Base-by-base conservation (phyloP, 1,140 invertebrate genomes). In the Kradibia gibbosae region DNA sequence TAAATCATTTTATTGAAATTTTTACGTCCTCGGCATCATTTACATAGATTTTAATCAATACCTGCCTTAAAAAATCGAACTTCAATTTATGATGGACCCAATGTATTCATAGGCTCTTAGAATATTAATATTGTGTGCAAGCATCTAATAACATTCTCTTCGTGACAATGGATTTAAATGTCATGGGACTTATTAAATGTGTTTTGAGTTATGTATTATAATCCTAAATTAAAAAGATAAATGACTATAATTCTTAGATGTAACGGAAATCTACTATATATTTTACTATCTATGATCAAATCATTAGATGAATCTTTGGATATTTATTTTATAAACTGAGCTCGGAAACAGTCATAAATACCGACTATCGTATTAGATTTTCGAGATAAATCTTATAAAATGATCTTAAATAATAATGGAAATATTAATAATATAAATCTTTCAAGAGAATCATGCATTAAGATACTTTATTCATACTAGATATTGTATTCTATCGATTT, bases 201-300 rank as follows among this genome's bases (percentile, higher is more conserved):
- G 50, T 11, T 53, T 17, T 17, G 50, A 20, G 50, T 4, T 20
- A 3, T 11, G 50, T 5, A 7, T 48, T 17, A 48, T 48, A 48
- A 17, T 7, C 45, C 45, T 7, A 10, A 48, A 48, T 17, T 5
- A 60, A 60, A 10, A 60, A 60, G 57, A 60, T 60, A 60, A 8
- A 11, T 25, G 17, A 25, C 3, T 57, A 57, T 57, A 57, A 57
- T 62, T 62, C 60, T 34, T 17, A 34, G 28, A 62, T 34, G 2
- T 39, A 39, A 67, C 62, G 62, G 34, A 22, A 39, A 39, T n/a
- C 25, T 28, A 67, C 36, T 22, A 39, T 36, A n/a, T 67, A 39
- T n/a, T 67, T 67, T 67, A 67, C 20, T 36, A 39, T 20, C 62
- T 67, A 67, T 67, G 62, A 67, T 67, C 36, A 67, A 67, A 67